Evolutionary conservation across 2,797 vertebrate genomes (phyloP).

Genomic region (Protonibea diacanthus): DNA sequence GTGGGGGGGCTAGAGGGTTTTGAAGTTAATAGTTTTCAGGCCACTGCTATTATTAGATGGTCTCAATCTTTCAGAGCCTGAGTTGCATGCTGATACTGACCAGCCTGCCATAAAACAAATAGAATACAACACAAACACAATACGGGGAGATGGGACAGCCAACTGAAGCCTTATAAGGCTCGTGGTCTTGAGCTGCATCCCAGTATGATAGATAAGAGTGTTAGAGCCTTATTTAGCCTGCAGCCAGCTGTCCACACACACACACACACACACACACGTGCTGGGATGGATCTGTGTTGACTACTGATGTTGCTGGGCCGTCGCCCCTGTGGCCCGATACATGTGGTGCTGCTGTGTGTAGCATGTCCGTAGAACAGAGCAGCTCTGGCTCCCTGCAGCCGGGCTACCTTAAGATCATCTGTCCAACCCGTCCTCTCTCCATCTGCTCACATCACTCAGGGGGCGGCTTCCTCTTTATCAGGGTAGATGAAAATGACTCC

Average conservation of each 20-base stretch:
- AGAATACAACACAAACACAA: constrained; percentile 56
- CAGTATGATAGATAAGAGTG: constrained; percentile 58
- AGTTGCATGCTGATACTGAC: constrained; percentile 53
- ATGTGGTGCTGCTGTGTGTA: constrained; percentile 9
- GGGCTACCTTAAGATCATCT: constrained; percentile 51
- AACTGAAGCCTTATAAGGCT: constrained; percentile 75
- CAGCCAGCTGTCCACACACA: constrained; percentile 34
- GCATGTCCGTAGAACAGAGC: constrained; percentile 18
- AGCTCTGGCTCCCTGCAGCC: constrained; percentile 25
- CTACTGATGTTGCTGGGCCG: constrained; percentile 30
- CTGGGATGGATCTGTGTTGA: constrained; percentile 41
- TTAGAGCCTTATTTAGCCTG: constrained; percentile 75
- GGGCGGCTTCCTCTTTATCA: not conserved
- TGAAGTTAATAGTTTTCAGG: constrained; percentile 49
- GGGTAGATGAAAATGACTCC: not conserved
- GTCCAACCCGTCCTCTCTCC: constrained; percentile 33
- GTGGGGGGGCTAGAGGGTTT: not conserved
- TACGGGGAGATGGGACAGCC: constrained; percentile 46
- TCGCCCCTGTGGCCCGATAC: constrained; percentile 29
- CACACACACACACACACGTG: constrained; percentile 20
- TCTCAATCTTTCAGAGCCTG: constrained; percentile 33
- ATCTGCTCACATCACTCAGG: constrained; percentile 35
- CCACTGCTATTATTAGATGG: constrained; percentile 58
- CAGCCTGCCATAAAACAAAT: constrained; percentile 72
- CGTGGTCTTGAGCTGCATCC: constrained; percentile 49